Conservation (phyloP, 2,113 vertebrate genomes). For the Oncorhynchus mykiss region DNA sequence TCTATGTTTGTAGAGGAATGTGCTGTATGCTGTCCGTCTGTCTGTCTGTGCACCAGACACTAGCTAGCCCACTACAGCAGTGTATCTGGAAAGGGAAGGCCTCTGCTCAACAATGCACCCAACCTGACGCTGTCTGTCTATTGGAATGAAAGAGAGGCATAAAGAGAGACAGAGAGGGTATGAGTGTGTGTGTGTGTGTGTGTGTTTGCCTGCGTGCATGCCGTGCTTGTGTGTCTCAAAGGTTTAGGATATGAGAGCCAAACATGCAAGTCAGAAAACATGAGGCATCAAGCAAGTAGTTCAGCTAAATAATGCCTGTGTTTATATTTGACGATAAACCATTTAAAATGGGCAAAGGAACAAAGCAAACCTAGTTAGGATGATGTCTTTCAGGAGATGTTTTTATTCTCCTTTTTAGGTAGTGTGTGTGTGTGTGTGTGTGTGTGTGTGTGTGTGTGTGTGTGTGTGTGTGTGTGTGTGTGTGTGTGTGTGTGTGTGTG, state of each 20-base stretch:
- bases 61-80: conserved; percentile 42
- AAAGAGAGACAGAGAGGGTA: background rate
- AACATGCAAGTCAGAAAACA: conserved; percentile 53
- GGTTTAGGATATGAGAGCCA: conserved; percentile 29
- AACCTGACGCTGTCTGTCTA: conserved; percentile 34
- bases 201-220: conserved; percentile 13
- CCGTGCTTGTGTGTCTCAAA: background rate
- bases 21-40: conserved; percentile 44
- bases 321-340: conserved; percentile 69
- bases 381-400: conserved; percentile 61
- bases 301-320: conserved; percentile 58
- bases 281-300: conserved; percentile 57
- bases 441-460: too few species aligned
- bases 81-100: conserved; percentile 17
- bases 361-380: conserved; percentile 60
- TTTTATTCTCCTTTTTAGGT: conserved; percentile 8
- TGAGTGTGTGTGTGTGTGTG: conserved; percentile 16
- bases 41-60: conserved; percentile 37
- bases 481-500: too few species aligned
- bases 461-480: too few species aligned
- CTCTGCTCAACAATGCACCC: background rate
- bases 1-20: conserved; percentile 43
- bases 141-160: background rate
- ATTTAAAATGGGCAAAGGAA: conserved; percentile 68
- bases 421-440: too few species aligned